These are phyloP conservation scores for Prinia subflava DNA, from an alignment of 2,113 vertebrate genomes.

Conservation along the genomic window DNA sequence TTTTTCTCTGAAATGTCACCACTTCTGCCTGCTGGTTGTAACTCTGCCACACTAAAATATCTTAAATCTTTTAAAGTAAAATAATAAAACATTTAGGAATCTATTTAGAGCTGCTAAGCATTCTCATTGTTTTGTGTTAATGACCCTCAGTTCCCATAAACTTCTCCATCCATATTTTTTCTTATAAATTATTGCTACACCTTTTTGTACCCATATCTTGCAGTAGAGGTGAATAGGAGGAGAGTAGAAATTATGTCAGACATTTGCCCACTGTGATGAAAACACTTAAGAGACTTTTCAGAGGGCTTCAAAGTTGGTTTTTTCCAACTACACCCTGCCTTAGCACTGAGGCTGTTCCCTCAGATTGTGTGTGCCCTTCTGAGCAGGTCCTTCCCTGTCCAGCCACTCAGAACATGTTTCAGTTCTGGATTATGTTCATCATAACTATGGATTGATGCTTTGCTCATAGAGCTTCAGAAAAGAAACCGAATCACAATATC, in stretches of 20 bases:
- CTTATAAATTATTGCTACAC: background rate
- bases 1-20: background rate
- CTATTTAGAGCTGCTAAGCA: background rate
- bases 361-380: background rate
- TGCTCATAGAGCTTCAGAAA: background rate
- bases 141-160: background rate
- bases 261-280: background rate
- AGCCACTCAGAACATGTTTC: background rate
- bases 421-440: background rate
- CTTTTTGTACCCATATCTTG: background rate
- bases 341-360: background rate
- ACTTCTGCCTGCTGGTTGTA: background rate
- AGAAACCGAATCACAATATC: background rate
- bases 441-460: background rate
- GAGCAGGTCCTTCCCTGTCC: background rate
- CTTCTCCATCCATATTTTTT: background rate
- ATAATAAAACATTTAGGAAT: conserved; percentile 11
- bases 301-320: background rate
- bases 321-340: background rate
- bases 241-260: background rate
- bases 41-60: background rate
- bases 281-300: background rate
- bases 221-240: background rate
- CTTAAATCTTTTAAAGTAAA: background rate
- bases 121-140: background rate